These are phyloP conservation scores for Drosophila greeni DNA, from an alignment of 2,888 invertebrate genomes.

Conservation along the genomic window DNA sequence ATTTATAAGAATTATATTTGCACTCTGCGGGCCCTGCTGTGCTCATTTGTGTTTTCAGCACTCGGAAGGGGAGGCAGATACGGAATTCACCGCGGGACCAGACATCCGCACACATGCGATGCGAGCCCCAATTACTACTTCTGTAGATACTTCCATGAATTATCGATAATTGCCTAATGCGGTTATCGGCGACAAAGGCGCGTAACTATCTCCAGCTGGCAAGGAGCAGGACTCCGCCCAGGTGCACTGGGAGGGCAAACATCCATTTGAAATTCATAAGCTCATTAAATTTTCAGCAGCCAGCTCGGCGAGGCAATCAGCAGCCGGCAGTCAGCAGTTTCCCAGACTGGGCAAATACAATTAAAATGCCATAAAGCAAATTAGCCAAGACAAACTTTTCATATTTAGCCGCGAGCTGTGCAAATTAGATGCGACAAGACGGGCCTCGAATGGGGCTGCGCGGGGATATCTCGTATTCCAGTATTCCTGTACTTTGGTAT, in stretches of 20 bases:
- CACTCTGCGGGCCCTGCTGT: constrained; percentile 53
- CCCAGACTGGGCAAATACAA: constrained; percentile 61
- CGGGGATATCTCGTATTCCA: constrained; percentile 5
- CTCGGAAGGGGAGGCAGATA: constrained; percentile 15
- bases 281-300: constrained; percentile 67
- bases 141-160: constrained; percentile 53
- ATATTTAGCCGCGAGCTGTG: constrained; percentile 63
- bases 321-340: constrained; percentile 34
- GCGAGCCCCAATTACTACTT: constrained; percentile 52
- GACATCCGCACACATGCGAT: constrained; percentile 47
- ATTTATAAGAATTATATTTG: constrained; percentile 71
- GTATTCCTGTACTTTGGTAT: background rate
- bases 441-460: constrained; percentile 3
- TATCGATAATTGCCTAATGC: constrained; percentile 65
- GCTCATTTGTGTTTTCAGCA: constrained; percentile 57
- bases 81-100: constrained; percentile 7
- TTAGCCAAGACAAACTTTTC: constrained; percentile 72
- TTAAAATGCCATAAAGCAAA: constrained; percentile 73
- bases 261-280: constrained; percentile 66
- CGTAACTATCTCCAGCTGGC: constrained; percentile 17
- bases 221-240: constrained; percentile 10
- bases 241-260: constrained; percentile 37
- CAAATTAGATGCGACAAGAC: constrained; percentile 61
- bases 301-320: constrained; percentile 30
- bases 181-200: constrained; percentile 49